Evolutionary conservation across 2,797 vertebrate genomes (phyloP), one percentile per base, ranked within the genome.

Genomic region (Dryobates pubescens): DNA sequence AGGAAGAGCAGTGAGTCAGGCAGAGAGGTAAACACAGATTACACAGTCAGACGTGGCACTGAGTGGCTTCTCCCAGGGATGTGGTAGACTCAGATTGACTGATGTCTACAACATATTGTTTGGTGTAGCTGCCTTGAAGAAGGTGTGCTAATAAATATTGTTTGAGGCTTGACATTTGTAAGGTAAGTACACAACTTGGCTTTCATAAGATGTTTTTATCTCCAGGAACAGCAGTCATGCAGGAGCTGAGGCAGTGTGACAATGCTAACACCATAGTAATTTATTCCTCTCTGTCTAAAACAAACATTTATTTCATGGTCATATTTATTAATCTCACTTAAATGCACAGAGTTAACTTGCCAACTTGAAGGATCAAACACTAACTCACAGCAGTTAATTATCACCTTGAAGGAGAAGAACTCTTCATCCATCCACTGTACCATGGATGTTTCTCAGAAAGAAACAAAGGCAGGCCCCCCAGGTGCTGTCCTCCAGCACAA

Each of bases 311-410:
- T 83, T 89, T 92, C 70, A 74, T 9, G 79, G 75, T 61, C 61
- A 41, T 59, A 77, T 94, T 92, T 95, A 93, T 92, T 93, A 94
- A 96, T 87, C 86, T 94, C 82, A 93, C 88, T 92, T 85, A 94
- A 87, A 90, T 27, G 75, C 67, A 81, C 72, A 73, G 70, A 1
- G 4, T 75, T 92, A 58, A 95, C 91, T 93, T 78, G 90, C 64
- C 70, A 63, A 57, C 45, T 67, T 32, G 69, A 90, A 81, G 87
- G 91, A 85, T 70, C 75, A 83, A 84, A 51, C 53, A n/a, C 49
- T 68, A 88, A 85, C 57, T 76, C 69, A 88, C 47, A 81, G 83
- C 54, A 88, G 61, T 69, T 90, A 86, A 92, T 94, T 88, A 89
- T 58, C 57, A 63, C 34, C 93, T 34, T 70, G 78, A 86, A 91